Conservation (phyloP, 2,113 vertebrate genomes). For the Vanacampus margaritifer region DNA sequence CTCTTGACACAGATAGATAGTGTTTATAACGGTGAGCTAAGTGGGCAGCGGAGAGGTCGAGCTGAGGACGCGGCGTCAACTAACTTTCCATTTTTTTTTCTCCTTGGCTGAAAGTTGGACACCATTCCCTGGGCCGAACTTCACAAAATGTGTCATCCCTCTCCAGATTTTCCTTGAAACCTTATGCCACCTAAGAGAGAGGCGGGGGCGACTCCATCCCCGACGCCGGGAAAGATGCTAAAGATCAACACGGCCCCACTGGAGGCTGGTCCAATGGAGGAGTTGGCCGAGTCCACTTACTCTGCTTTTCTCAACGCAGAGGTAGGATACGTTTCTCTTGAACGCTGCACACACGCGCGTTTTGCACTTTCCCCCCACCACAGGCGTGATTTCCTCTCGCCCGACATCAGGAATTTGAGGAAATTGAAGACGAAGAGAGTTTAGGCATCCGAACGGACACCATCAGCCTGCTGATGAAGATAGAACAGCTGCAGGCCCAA, state of each 20-base stretch:
- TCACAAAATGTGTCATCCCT: constrained; percentile 7
- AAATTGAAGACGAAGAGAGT: constrained; percentile 53
- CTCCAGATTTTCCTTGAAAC: constrained; percentile 11
- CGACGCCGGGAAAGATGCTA: constrained; percentile 56
- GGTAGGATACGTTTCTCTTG: constrained; percentile 22
- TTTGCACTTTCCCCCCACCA: not conserved
- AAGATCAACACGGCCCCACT: constrained; percentile 46
- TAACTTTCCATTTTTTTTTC: constrained; percentile 19
- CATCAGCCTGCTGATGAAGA: constrained; percentile 72
- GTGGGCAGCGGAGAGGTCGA: constrained; percentile 8
- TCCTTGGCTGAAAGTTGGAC: constrained; percentile 19
- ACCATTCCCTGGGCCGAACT: not conserved
- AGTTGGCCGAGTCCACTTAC: constrained; percentile 44
- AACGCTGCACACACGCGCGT: not conserved
- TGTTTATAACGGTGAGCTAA: constrained; percentile 8
- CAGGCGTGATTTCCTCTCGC: not conserved
- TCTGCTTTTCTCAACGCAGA: constrained; percentile 50
- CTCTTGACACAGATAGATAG: not conserved
- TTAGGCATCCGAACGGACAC: constrained; percentile 69
- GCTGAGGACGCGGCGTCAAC: constrained; percentile 23
- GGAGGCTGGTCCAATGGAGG: constrained; percentile 49
- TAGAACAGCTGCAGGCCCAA: constrained; percentile 69
- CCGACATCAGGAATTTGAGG: constrained; percentile 56
- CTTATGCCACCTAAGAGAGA: constrained; percentile 67
- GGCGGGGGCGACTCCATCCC: constrained; percentile 21